phyloP scores from a whole-genome alignment of 2,797 vertebrate genomes.

The Gymnoscopelus microlampas region DNA sequence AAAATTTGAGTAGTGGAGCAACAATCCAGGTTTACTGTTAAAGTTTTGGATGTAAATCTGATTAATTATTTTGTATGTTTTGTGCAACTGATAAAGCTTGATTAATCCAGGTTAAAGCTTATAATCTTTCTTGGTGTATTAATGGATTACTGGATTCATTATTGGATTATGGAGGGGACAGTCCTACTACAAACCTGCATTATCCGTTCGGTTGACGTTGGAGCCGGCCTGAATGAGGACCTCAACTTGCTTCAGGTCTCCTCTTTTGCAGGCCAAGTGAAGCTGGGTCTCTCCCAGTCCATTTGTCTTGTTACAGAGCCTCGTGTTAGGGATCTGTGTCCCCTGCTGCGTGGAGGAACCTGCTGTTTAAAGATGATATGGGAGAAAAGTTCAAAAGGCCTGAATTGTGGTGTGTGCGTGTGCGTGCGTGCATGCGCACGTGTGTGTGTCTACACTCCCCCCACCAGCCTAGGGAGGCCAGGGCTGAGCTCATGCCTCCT shows the following conservation, averaged over 20 bases:
- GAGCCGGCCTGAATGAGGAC: constrained; percentile 81
- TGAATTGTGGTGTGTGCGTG: no score
- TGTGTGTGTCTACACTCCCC: no score
- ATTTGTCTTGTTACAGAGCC: constrained; percentile 67
- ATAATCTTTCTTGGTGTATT: no score
- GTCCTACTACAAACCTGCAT: constrained; percentile 81
- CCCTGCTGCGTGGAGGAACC: constrained; percentile 24
- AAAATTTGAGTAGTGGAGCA: no score
- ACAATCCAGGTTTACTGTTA: background rate
- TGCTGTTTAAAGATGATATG: background rate
- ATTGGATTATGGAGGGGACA: background rate
- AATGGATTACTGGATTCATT: background rate
- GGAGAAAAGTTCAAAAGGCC: background rate
- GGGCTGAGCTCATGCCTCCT: no score
- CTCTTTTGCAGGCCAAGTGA: constrained; percentile 80
- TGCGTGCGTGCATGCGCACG: no score
- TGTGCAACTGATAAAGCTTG: background rate
- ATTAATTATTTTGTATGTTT: background rate
- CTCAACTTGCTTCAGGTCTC: constrained; percentile 77
- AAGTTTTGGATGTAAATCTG: background rate
- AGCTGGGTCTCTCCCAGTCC: constrained; percentile 80
- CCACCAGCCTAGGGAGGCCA: no score
- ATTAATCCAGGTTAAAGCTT: background rate
- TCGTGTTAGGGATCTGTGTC: background rate
- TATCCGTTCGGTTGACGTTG: constrained; percentile 81